phyloP scores from a whole-genome alignment of 2,797 vertebrate genomes.

The Coluber constrictor region DNA sequence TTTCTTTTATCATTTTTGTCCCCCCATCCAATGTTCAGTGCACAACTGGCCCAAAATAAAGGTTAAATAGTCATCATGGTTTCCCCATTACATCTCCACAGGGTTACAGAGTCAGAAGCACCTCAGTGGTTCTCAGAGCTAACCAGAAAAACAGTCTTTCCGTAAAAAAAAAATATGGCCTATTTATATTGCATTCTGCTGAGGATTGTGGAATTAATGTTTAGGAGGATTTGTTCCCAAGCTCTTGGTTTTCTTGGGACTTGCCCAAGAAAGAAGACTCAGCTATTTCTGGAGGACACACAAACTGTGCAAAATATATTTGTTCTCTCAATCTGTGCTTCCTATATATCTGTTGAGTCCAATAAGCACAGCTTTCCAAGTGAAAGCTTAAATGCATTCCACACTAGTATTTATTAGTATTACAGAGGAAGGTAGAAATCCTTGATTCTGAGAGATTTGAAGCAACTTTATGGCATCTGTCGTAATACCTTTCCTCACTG shows the following conservation, averaged over 20 bases:
- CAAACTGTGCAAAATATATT: constrained; percentile 45
- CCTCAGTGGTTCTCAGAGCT: not conserved
- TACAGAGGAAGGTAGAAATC: constrained; percentile 36
- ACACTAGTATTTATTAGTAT: constrained; percentile 39
- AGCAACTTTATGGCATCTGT: not conserved
- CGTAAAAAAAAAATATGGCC: not conserved
- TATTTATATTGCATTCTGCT: constrained; percentile 1
- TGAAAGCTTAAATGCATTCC: constrained; percentile 51
- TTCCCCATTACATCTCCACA: not conserved
- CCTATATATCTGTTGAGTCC: constrained; percentile 41
- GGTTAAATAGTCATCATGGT: not conserved
- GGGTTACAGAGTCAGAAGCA: not conserved
- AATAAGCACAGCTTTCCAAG: constrained; percentile 47
- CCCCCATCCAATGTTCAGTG: not conserved
- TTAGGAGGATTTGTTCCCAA: not conserved
- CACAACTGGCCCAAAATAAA: not conserved
- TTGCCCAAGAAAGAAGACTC: constrained; percentile 8
- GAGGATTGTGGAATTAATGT: not conserved
- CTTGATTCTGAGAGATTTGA: constrained; percentile 13
- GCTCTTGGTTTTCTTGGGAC: not conserved
- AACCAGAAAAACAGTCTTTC: not conserved
- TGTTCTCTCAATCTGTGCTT: constrained; percentile 45
- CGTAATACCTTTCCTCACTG: constrained; percentile 29
- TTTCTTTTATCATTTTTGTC: not conserved
- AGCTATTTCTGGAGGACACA: constrained; percentile 28